These are phyloP conservation scores for Omphaloscelis lunosa DNA, from an alignment of 2,888 invertebrate genomes.

Conservation along the genomic window DNA sequence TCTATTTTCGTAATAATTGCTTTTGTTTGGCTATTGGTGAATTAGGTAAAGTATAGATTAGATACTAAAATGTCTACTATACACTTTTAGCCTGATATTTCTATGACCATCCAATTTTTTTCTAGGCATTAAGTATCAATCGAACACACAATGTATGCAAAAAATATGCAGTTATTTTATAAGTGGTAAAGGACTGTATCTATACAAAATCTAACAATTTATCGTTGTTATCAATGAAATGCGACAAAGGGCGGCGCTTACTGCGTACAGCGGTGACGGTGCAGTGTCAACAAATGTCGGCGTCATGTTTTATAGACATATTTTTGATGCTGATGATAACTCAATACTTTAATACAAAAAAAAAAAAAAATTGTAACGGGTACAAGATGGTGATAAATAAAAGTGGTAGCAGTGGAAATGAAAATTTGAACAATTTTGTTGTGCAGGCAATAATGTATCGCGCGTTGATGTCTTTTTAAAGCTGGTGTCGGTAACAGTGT, in stretches of 20 bases:
- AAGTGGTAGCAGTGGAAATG: too few species aligned
- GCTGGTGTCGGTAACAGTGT: too few species aligned
- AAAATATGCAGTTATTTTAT: background rate
- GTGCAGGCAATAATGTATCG: too few species aligned
- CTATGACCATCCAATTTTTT: background rate
- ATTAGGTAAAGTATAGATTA: background rate
- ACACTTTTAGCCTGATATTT: background rate
- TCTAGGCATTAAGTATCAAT: background rate
- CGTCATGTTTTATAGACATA: background rate
- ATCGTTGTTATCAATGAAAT: background rate
- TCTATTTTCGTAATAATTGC: background rate
- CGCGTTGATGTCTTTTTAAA: too few species aligned
- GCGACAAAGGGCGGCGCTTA: background rate
- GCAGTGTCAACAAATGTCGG: background rate
- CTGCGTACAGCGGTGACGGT: too few species aligned
- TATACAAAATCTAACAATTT: too few species aligned
- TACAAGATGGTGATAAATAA: background rate
- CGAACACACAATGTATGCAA: background rate
- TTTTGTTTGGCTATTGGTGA: background rate
- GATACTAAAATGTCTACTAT: background rate
- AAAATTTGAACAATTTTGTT: too few species aligned
- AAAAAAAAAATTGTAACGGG: background rate
- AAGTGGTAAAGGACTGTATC: too few species aligned
- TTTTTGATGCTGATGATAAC: background rate
- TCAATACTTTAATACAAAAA: background rate